These are phyloP conservation scores for Excalfactoria chinensis DNA, from an alignment of 2,113 vertebrate species.

Conservation along the genomic window DNA sequence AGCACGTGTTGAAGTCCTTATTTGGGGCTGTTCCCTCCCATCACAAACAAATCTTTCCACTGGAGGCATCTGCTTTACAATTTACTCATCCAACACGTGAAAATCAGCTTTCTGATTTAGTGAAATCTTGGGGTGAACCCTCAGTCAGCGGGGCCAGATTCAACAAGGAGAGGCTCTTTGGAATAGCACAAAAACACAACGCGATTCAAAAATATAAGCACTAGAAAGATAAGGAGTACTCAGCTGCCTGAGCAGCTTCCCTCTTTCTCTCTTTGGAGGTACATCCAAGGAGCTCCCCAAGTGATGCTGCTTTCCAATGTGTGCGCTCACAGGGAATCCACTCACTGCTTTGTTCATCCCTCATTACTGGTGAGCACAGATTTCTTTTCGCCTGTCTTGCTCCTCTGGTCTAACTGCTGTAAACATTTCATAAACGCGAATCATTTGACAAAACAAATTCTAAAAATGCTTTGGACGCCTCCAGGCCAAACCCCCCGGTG, in stretches of 20 bases:
- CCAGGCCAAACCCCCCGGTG: rapidly evolving
- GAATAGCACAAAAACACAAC: neutral
- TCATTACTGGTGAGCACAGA: neutral
- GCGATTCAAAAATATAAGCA: neutral
- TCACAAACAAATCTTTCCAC: neutral
- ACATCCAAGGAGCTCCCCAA: neutral
- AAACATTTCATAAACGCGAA: neutral
- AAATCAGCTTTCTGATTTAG: conserved; percentile 16
- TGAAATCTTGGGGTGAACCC: neutral
- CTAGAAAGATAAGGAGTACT: neutral
- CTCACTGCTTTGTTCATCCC: neutral
- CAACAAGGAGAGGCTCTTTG: neutral
- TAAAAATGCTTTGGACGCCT: neutral
- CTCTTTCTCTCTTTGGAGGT: neutral
- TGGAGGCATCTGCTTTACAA: neutral
- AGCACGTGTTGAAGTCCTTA: neutral
- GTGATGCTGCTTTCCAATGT: rapidly evolving
- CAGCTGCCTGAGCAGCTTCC: neutral
- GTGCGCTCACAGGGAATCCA: neutral
- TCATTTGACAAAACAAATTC: neutral
- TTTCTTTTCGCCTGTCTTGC: neutral
- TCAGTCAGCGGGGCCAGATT: neutral
- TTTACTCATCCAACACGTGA: neutral
- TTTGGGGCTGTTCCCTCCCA: neutral
- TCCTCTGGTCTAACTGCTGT: neutral